phyloP scores from a whole-genome alignment of 2,113 vertebrate species.

The Corydoras sp. region DNA sequence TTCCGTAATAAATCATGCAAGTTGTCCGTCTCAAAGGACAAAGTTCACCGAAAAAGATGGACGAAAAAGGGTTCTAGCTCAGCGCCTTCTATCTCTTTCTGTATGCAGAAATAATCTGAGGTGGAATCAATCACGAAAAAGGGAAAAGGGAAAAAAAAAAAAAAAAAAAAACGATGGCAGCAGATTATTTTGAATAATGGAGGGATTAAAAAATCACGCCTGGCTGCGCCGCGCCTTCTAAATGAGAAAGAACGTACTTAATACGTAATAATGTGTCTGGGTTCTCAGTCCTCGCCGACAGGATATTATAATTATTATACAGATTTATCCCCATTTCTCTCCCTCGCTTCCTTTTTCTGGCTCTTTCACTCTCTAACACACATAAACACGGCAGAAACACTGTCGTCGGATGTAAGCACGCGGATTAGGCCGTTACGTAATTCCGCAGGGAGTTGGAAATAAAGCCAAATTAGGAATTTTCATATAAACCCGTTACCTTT shows the following conservation, averaged over 20 bases:
- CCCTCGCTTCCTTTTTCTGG: constrained; percentile 11
- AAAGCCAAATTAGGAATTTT: constrained; percentile 22
- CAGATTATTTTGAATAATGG: constrained; percentile 28
- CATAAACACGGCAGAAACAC: not conserved
- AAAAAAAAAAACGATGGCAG: not conserved
- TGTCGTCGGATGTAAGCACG: constrained; percentile 12
- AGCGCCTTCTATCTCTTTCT: no score
- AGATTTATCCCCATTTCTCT: no score
- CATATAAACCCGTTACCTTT: constrained; percentile 13
- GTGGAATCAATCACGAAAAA: no score
- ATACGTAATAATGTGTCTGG: not conserved
- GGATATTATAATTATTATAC: not conserved
- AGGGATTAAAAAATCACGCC: constrained; percentile 34
- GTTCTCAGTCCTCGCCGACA: not conserved
- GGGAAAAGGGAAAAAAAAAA: no score
- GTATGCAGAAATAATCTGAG: no score
- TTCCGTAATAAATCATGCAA: constrained; percentile 24
- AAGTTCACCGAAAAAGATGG: not conserved
- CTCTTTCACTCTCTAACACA: not conserved
- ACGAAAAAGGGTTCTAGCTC: not conserved
- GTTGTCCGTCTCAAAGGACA: not conserved
- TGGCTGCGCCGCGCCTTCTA: constrained; percentile 8
- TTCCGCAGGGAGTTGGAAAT: constrained; percentile 22
- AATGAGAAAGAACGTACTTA: constrained; percentile 9
- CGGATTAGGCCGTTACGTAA: constrained; percentile 30